Percentiles rank a stretch among this genome's conserved stretches.
These are phyloP conservation scores for Smutsia gigantea DNA, from an alignment of 2,797 vertebrate species.

Conservation along the genomic window DNA sequence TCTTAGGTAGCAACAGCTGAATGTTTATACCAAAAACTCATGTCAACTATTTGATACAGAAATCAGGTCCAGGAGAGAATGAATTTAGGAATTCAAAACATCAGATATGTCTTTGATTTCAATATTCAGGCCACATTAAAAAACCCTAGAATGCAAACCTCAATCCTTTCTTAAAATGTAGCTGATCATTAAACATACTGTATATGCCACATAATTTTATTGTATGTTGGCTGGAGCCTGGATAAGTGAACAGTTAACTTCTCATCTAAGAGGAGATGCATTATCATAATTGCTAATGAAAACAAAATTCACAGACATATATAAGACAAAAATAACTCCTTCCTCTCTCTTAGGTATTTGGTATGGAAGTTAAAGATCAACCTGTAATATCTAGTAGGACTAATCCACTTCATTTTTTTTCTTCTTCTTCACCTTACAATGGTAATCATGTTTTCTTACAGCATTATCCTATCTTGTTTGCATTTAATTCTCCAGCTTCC, in stretches of 20 bases:
- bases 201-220: constrained; percentile 82
- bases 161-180: constrained; percentile 75
- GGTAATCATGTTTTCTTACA: constrained; percentile 24
- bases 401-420: constrained; percentile 47
- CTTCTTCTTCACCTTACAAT: background rate
- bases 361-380: constrained; percentile 57
- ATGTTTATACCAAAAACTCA: constrained; percentile 32
- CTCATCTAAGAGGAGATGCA: constrained; percentile 68
- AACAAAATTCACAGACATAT: constrained; percentile 66
- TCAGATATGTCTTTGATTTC: constrained; percentile 26
- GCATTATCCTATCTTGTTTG: background rate
- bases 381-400: background rate
- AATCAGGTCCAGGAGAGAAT: constrained; percentile 35
- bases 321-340: constrained; percentile 68
- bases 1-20: constrained; percentile 42
- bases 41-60: constrained; percentile 47
- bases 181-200: constrained; percentile 74
- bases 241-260: constrained; percentile 81
- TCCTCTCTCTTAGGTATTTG: constrained; percentile 27
- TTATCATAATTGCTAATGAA: constrained; percentile 83
- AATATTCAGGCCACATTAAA: constrained; percentile 25
- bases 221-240: constrained; percentile 76
- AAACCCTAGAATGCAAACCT: background rate
- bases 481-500: constrained; percentile 25
- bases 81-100: constrained; percentile 28